phyloP scores from a whole-genome alignment of 2,113 vertebrate species.

The Nesoenas mayeri region DNA sequence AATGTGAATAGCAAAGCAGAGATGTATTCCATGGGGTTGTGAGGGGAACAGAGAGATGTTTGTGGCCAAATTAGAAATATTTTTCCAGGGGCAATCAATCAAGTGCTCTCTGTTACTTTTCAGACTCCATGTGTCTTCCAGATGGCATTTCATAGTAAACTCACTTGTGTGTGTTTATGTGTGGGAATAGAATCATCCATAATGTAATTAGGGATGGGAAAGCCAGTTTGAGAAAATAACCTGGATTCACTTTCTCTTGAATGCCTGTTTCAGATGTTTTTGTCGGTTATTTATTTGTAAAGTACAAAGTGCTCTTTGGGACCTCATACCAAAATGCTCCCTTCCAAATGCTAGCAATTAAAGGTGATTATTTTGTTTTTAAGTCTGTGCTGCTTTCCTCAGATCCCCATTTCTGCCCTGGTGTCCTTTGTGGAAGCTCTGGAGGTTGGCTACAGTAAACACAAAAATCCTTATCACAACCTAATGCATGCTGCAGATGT shows the following conservation, averaged over 20 bases:
- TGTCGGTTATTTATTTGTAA: background rate
- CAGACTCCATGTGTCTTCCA: background rate
- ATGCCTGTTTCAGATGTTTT: background rate
- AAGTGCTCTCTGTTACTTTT: background rate
- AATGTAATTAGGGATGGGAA: background rate
- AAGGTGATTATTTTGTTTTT: background rate
- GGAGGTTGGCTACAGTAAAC: constrained; percentile 96
- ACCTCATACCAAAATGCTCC: background rate
- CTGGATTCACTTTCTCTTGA: background rate
- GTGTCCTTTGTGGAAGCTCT: constrained; percentile 97
- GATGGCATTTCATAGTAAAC: background rate
- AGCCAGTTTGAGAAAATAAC: background rate
- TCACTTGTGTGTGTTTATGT: background rate
- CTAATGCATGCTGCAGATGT: constrained; percentile 95
- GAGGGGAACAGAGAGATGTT: background rate
- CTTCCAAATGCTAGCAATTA: background rate
- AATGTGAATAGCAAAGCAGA: background rate
- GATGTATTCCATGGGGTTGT: background rate
- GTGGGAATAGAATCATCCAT: background rate
- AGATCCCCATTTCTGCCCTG: constrained; percentile 97
- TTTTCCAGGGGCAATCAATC: background rate
- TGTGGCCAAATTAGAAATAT: background rate
- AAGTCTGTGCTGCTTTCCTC: constrained; percentile 34
- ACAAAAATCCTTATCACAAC: constrained; percentile 99
- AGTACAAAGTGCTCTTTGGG: background rate